These are phyloP conservation scores for Zaprionus lachaisei DNA, from an alignment of 1,140 invertebrate species.

Conservation along the genomic window DNA sequence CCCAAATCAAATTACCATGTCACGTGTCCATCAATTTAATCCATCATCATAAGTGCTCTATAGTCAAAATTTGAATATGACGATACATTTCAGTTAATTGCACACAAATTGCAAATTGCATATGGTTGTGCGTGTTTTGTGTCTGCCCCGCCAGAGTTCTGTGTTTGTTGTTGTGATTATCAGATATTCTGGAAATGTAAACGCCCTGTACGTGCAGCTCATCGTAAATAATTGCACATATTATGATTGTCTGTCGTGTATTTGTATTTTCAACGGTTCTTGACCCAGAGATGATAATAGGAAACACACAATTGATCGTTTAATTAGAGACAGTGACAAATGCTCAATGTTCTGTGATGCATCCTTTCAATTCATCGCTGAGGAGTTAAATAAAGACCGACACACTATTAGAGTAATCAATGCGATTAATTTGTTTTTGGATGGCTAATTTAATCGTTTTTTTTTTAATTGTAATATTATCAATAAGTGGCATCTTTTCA, in stretches of 20 bases:
- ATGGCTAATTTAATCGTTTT: background rate
- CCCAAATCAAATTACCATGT: slow-evolving; percentile 2
- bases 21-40: slow-evolving; percentile 2
- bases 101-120: slow-evolving; percentile 20
- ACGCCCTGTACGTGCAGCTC: slow-evolving; percentile 23
- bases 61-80: slow-evolving; percentile 16
- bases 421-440: background rate
- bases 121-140: slow-evolving; percentile 20
- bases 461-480: background rate
- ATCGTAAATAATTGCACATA: slow-evolving; percentile 27
- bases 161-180: background rate
- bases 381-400: background rate
- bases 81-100: slow-evolving; percentile 22
- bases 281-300: slow-evolving; percentile 16
- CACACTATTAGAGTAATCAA: background rate
- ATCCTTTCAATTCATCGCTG: background rate
- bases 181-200: slow-evolving; percentile 3
- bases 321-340: background rate
- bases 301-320: slow-evolving; percentile 11
- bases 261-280: slow-evolving; percentile 30
- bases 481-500: background rate
- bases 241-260: slow-evolving; percentile 7
- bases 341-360: slow-evolving; percentile 13
- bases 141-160: background rate
- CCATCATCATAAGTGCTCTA: background rate